Evolutionary conservation across 2,113 vertebrate species (phyloP), one percentile per base, ranked within the genome.

Genomic region (Plectropomus leopardus): DNA sequence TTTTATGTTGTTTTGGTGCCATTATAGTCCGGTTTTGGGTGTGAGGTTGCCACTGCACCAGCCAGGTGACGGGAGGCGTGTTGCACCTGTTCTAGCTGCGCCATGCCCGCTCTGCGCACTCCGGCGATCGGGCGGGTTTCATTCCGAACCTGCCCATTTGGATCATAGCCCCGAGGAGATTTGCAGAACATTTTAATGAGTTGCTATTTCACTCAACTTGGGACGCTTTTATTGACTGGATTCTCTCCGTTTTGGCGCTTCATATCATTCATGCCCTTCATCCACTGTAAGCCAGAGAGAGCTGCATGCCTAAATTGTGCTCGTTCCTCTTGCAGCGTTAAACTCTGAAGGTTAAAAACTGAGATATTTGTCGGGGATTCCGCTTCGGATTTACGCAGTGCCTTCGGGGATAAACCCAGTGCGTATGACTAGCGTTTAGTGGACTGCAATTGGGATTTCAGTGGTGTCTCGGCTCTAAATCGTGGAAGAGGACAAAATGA

Each of bases 41-140:
- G 76, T 65, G 68, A 82, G 79, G 58, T 70, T 54, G 40, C 67
- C 66, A 74, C 76, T 90, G 91, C 90, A 78, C 69, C 88, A 88
- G 75, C 84, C 91, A 92, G 92, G 90, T 92, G 90, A 87, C 76
- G 64, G 45, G 87, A 83, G 89, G 89, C 83, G 83, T 80, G 90
- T 78, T 89, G 90, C 90, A 92, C 92, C 92, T 92, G 90, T 86
- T 88, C 89, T 78, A 34, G 72, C 88, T 91, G 89, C 91, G 86
- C 91, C 87, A 89, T 80, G 88, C 72, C 67, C 30, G 87, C 64
- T 76, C 67, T 84, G 86, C 82, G 84, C 82, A 78, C 89, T 59
- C 83, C 16, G 48, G 75, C 23, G 7, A 28, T 51, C 64, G 65
- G 83, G 69, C 34, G 74, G 85, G 57, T 84, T 84, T 84, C 54